Conservation (phyloP, 2,888 invertebrate species). For the Aricia artaxerxes region DNA sequence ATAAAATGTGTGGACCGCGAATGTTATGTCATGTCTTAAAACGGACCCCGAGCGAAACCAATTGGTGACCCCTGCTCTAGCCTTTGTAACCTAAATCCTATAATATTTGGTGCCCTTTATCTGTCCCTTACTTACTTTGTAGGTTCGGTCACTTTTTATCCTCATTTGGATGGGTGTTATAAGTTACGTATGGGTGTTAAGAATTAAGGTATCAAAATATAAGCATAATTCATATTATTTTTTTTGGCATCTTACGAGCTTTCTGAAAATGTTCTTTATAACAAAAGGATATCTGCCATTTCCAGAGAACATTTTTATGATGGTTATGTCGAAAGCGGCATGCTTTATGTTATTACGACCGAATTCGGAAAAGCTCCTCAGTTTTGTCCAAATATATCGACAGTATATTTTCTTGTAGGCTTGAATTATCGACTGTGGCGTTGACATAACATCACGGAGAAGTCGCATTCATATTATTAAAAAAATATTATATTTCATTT, state of each 20-base stretch:
- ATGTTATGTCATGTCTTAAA: no score
- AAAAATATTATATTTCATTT: no score
- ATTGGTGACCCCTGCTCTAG: no score
- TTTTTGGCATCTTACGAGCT: neutral
- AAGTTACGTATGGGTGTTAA: no score
- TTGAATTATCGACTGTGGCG: neutral
- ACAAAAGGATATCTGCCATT: neutral
- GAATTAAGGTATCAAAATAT: neutral
- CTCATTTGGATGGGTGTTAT: no score
- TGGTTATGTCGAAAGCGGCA: neutral
- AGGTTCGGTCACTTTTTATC: no score
- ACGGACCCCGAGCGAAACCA: no score
- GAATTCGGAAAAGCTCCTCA: neutral
- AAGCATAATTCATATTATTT: neutral
- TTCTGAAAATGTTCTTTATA: neutral
- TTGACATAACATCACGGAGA: neutral
- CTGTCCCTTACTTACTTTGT: no score
- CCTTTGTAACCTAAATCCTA: no score
- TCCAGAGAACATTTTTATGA: constrained; percentile 6
- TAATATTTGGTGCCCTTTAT: no score
- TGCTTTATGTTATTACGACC: neutral
- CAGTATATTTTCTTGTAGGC: neutral
- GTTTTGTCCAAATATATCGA: neutral
- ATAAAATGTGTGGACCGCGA: no score
- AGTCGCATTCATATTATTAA: neutral